These are phyloP conservation scores for Drosophila willistoni DNA, from an alignment of 1,140 invertebrate genomes.

Conservation along the genomic window DNA sequence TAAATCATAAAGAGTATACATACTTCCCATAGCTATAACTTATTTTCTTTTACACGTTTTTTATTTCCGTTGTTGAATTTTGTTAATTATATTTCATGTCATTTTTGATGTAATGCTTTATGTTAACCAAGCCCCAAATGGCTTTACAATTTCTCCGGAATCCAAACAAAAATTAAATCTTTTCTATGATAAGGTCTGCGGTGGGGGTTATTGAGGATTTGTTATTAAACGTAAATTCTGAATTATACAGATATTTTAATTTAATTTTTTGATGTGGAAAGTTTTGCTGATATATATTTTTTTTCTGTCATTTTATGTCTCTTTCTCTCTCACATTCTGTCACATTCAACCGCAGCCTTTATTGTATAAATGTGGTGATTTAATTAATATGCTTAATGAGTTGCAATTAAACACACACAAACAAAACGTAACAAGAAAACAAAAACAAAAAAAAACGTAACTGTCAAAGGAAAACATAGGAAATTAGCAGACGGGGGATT, in stretches of 20 bases:
- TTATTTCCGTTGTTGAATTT: conserved; percentile 25
- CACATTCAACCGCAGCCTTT: conserved; percentile 40
- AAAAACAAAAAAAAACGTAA: conserved; percentile 11
- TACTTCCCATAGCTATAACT: conserved; percentile 25
- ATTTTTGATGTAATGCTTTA: conserved; percentile 60
- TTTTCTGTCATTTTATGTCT: conserved; percentile 12
- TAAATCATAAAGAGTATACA: conserved; percentile 1
- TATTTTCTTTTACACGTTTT: conserved; percentile 3
- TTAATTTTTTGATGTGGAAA: conserved; percentile 20
- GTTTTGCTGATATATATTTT: conserved; percentile 13
- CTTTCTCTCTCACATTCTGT: neutral
- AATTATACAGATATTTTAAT: neutral
- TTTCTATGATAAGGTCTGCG: neutral
- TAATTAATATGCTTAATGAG: conserved; percentile 78
- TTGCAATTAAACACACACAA: conserved; percentile 70
- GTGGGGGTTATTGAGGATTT: neutral
- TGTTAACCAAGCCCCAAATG: conserved; percentile 51
- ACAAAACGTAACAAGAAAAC: conserved; percentile 47
- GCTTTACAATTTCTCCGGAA: conserved; percentile 39
- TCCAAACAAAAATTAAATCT: conserved; percentile 49
- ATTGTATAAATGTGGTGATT: conserved; percentile 76
- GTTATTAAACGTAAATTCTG: neutral
- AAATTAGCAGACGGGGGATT: conserved; percentile 48
- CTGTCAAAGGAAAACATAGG: conserved; percentile 57
- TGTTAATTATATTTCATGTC: conserved; percentile 45